Conservation (phyloP, 2,113 vertebrate genomes). For the Manacus vitellinus region DNA sequence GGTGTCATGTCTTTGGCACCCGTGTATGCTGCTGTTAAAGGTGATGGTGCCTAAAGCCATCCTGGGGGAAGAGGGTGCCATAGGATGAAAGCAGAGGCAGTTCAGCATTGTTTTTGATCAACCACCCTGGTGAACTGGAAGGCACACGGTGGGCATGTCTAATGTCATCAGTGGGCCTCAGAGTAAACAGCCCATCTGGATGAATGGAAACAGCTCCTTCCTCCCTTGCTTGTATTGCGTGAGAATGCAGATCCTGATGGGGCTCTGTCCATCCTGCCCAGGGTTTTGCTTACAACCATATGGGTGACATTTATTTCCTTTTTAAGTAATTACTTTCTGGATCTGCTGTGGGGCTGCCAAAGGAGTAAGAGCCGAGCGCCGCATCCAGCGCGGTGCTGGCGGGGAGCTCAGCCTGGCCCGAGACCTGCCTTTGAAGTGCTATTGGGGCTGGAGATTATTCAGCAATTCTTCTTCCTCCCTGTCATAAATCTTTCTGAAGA, state of each 20-base stretch:
- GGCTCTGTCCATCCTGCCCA: not conserved
- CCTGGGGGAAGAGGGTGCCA: not conserved
- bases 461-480: conserved; percentile 13
- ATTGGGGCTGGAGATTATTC: not conserved
- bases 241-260: not conserved
- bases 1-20: not conserved
- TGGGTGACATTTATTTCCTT: conserved; percentile 63
- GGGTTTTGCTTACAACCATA: conserved; percentile 7
- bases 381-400: not conserved
- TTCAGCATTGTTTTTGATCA: not conserved
- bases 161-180: not conserved
- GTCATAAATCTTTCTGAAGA: not conserved
- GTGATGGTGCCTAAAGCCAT: not conserved
- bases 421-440: conserved; percentile 42
- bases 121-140: not conserved
- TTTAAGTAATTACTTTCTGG: conserved; percentile 63
- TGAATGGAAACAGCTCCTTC: not conserved
- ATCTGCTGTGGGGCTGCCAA: not conserved
- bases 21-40: not conserved
- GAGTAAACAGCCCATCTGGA: not conserved
- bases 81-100: not conserved
- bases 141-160: not conserved
- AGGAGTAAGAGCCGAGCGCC: not conserved
- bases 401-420: not conserved
- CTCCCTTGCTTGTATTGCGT: not conserved